Evolutionary conservation across 2,888 invertebrate genomes (phyloP), one percentile per base, ranked within the genome.

Genomic region (Rhabditophanes sp.): DNA sequence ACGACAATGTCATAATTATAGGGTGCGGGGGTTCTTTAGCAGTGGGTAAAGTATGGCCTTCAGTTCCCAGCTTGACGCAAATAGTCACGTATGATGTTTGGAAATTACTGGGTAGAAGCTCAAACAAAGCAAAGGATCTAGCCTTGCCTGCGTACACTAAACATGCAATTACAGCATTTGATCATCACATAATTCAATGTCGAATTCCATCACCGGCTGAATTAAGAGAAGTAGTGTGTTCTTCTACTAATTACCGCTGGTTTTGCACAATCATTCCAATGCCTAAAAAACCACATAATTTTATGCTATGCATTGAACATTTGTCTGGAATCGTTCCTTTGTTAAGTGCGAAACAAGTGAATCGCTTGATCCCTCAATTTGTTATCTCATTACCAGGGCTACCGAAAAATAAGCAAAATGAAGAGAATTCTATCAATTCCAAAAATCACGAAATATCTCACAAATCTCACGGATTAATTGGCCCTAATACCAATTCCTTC

Each of bases 341-440:
- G 34, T 73, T 96, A 9, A 87, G 90, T 66, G 93, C 90, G 15
- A 42, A 55, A 8, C 72, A 90, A 41, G 87, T 84, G 40, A 88
- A 88, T 67, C 90, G 90, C 71, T 81, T 96, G 47, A 75, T 88
- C 35, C 93, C 93, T 0, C 93, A 93, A 69, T 96, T 96, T 68
- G 84, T 93, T 37, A 90, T 96, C 11, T 44, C 50, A 9, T 30
- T 64, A 16, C 48, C 51, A 18, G 50, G 54, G 4, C 37, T n/a
- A n/a, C n/a, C n/a, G n/a, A n/a, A n/a, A n/a, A n/a, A n/a, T n/a
- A n/a, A n/a, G n/a, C n/a, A n/a, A n/a, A n/a, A n/a, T n/a, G n/a
- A n/a, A n/a, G n/a, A n/a, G n/a, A n/a, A n/a, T n/a, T n/a, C n/a
- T n/a, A n/a, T n/a, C n/a, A n/a, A n/a, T n/a, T n/a, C n/a, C n/a